These are phyloP conservation scores for Anthopleura sola DNA, from an alignment of 64 coral and sea anemone genomes.

Conservation along the genomic window DNA sequence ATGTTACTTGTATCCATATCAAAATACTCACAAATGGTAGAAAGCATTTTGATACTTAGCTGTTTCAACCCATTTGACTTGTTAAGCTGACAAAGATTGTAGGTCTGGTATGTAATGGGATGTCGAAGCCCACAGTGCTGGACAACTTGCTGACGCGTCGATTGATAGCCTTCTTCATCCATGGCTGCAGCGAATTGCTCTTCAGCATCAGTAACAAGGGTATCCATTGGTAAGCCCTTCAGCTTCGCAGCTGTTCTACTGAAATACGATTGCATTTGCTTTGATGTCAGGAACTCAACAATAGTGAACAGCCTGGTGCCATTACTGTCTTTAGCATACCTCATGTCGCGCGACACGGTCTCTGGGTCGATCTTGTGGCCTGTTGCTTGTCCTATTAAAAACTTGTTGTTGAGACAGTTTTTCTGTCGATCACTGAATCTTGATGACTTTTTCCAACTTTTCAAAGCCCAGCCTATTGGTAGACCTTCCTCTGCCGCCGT, in stretches of 20 bases:
- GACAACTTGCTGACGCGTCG: background rate
- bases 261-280: conserved; percentile 34
- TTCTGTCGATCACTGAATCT: conserved; percentile 39
- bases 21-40: background rate
- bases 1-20: background rate
- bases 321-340: conserved; percentile 30
- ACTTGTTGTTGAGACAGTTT: conserved; percentile 19
- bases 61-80: background rate
- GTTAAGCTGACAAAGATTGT: background rate
- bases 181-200: background rate
- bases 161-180: background rate
- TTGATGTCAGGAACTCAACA: conserved; percentile 15
- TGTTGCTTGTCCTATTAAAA: conserved; percentile 7
- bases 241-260: conserved; percentile 23
- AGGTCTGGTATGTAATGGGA: conserved; percentile 8
- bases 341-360: conserved; percentile 5
- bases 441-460: background rate
- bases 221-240: background rate
- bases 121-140: background rate
- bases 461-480: conserved; percentile 36
- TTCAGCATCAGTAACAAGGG: background rate
- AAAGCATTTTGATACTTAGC: background rate
- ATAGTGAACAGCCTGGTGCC: conserved; percentile 17
- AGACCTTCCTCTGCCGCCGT: background rate
- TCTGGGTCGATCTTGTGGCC: background rate